Evolutionary conservation across 1,140 invertebrate species (phyloP), one percentile per base, ranked within the genome.

Genomic region (Triops cancriformis): DNA sequence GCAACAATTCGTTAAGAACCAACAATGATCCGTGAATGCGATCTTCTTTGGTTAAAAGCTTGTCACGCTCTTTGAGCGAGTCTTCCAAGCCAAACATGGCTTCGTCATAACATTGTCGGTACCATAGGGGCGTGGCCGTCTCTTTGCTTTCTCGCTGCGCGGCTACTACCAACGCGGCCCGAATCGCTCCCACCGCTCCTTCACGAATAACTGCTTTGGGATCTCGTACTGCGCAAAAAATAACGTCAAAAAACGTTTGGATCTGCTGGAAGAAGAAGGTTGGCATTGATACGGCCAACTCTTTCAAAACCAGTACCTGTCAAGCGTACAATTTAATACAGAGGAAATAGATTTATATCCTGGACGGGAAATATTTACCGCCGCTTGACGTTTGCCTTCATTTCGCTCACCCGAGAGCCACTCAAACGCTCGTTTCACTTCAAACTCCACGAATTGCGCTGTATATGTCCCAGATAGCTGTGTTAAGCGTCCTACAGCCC

Each of bases 181-280:
- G 86, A 3, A 99, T 83, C 1, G 97, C 96, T 82, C 96, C 94
- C 0, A 95, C 94, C 10, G 96, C 96, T 7, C 92, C 92, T 85
- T 98, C 95, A 74, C 97, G 87, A 78, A 99, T 94, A 18, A 90
- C 89, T n/a, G 93, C 90, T 85, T 98, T 98, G 0, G 94, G 91
- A 86, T 99, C 96, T 78, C 93, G 89, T 41, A 98, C 90, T 2
- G 95, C 94, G 82, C 92, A 92, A 81, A 99, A 96, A 78, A 99
- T 98, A 45, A 94, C 88, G 79, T 98, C 96, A 85, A 99, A 99
- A 85, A 99, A 99, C 73, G 91, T 91, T 23, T 94, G 94, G 0
- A 98, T 94, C 88, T 98, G 95, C 86, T 98, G 96, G 84, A 98
- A 99, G 85, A 99, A 99, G 85, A 97, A 98, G 18, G 97, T 98